Evolutionary conservation across 2,888 invertebrate genomes (phyloP).

Genomic region (Nomada lathburiana): DNA sequence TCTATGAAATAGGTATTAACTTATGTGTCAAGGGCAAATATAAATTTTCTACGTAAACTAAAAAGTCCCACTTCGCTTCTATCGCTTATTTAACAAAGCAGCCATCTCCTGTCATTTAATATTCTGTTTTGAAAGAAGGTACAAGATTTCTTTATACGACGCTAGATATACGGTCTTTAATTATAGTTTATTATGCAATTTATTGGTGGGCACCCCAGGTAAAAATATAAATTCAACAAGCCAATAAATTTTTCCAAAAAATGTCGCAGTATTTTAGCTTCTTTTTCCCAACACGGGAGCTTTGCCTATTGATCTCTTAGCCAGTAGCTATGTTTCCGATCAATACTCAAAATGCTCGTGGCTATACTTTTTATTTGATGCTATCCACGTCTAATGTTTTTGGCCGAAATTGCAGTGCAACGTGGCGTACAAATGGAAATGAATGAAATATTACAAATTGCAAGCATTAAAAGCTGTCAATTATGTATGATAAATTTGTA

Average conservation of each 20-base stretch:
- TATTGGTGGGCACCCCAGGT: no score
- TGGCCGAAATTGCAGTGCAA: background rate
- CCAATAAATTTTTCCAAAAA: background rate
- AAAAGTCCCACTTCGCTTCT: no score
- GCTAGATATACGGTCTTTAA: no score
- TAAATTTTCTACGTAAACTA: no score
- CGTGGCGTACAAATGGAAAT: background rate
- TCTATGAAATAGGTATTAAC: slow-evolving; percentile 1
- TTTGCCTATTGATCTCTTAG: slow-evolving; percentile 1
- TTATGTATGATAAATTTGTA: no score
- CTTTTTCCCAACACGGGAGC: background rate
- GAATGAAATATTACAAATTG: background rate
- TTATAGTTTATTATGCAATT: no score
- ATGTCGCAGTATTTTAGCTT: background rate
- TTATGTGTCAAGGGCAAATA: background rate
- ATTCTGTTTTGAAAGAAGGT: no score
- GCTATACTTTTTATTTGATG: background rate
- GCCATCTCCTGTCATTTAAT: no score
- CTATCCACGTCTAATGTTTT: background rate
- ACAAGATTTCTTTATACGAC: no score
- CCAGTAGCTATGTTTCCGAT: background rate
- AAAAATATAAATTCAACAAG: no score
- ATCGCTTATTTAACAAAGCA: no score
- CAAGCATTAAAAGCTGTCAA: background rate
- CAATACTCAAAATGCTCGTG: slow-evolving; percentile 16